phyloP scores from a whole-genome alignment of 2,113 vertebrate genomes.

The Urocynchramus pylzowi region DNA sequence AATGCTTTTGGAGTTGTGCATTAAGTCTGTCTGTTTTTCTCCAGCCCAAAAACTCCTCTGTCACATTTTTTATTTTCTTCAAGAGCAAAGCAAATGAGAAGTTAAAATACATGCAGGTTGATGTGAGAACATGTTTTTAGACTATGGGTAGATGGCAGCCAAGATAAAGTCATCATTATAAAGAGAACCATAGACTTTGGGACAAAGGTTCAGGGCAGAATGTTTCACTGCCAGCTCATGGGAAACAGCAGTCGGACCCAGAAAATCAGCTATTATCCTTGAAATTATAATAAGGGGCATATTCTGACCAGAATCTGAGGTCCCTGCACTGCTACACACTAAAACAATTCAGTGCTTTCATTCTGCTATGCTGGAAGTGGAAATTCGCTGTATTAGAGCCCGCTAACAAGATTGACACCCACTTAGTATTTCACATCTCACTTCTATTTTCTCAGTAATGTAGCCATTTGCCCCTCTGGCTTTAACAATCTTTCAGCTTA shows the following conservation, averaged over 20 bases:
- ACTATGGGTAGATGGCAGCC: not conserved
- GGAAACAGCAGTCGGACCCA: not conserved
- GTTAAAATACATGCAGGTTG: not conserved
- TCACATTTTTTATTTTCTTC: not conserved
- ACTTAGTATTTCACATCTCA: slow-evolving; percentile 17
- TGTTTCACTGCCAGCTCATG: not conserved
- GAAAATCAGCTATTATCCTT: not conserved
- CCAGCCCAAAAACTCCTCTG: not conserved
- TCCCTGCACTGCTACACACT: not conserved
- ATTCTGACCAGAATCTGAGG: not conserved
- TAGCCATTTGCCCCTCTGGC: not conserved
- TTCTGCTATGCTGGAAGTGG: not conserved
- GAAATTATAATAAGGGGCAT: not conserved
- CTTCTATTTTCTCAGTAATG: not conserved
- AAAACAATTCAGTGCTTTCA: slow-evolving; percentile 17
- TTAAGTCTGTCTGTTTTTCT: not conserved
- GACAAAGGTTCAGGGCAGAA: slow-evolving; percentile 48
- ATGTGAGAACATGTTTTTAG: not conserved
- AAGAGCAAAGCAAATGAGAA: not conserved
- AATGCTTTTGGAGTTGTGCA: not conserved
- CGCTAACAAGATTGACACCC: not conserved
- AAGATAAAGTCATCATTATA: slow-evolving; percentile 34
- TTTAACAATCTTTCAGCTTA: not conserved
- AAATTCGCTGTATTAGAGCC: not conserved
- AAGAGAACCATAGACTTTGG: slow-evolving; percentile 28